Evolutionary conservation across 2,888 invertebrate genomes (phyloP).

Genomic region (Amblyjoppa proteus): DNA sequence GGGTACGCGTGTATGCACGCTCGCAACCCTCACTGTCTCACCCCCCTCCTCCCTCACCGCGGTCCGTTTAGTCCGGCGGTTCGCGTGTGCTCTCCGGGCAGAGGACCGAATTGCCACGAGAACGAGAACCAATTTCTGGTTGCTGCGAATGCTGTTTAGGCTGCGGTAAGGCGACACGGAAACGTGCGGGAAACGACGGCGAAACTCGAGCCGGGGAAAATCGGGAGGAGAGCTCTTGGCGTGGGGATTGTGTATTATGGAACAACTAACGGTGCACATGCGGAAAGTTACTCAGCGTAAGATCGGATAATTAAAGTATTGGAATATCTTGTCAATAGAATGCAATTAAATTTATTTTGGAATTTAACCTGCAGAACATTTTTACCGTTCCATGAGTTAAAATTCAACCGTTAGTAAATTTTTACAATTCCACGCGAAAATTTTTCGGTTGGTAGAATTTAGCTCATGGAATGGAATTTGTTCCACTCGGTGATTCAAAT

Average conservation of each 20-base stretch:
- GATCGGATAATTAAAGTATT: too few relatives aligned
- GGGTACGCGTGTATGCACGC: not conserved
- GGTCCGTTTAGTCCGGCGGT: conserved; percentile 44
- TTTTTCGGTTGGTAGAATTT: too few relatives aligned
- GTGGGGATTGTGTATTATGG: not conserved
- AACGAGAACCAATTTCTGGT: conserved; percentile 35
- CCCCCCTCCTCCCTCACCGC: conserved; percentile 19
- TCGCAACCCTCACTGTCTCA: not conserved
- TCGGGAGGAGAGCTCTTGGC: not conserved
- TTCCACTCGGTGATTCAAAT: too few relatives aligned
- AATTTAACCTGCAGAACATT: too few relatives aligned
- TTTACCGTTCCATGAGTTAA: too few relatives aligned
- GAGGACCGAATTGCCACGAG: conserved; percentile 33
- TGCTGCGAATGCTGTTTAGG: conserved; percentile 9
- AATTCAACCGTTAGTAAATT: too few relatives aligned
- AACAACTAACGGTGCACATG: not conserved
- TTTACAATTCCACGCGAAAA: too few relatives aligned
- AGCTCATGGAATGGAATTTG: too few relatives aligned
- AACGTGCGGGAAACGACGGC: not conserved
- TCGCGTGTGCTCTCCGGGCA: conserved; percentile 16
- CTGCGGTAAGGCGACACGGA: conserved; percentile 1
- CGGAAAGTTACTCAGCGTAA: too few relatives aligned
- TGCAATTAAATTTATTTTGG: too few relatives aligned
- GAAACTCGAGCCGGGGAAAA: not conserved
- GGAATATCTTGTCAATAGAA: too few relatives aligned